Evolutionary conservation across 2,888 invertebrate genomes (phyloP), one percentile per base, ranked within the genome.

Genomic region (Epicampocera succincta): DNA sequence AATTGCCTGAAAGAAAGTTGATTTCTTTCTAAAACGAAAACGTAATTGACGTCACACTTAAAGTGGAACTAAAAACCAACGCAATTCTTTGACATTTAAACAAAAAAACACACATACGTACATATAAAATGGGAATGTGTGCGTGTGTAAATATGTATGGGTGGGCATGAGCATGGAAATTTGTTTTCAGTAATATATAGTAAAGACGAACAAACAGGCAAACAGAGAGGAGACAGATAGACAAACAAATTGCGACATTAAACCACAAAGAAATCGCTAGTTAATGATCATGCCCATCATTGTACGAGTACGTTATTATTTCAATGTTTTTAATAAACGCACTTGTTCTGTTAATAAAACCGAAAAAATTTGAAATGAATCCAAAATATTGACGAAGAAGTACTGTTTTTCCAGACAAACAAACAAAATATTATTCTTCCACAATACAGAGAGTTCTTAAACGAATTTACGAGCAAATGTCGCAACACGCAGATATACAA

Each of bases 11-110:
- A 68, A 17, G 19, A 21, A 60, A 69, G 8, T 42, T 5, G 42
- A 50, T 52, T 56, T 21, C 40, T 60, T 40, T 15, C 52, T 74
- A 29, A 76, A 69, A 46, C 54, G 69, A 61, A 61, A 61, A 61
- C 54, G 21, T 38, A 46, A 69, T 61, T 76, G 76, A 69, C 76
- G 46, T 69, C 68, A 68, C 52, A 61, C 17, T 11, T 33, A 17
- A 60, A 15, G 29, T 56, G 46, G 46, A 68, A 60, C 68, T 44
- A 44, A 17, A 52, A 52, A 17, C 75, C 40, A 68, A 76, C 52
- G 50, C 68, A 68, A 42, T 52, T 68, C 11, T 44, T 68, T 60
- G 29, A 60, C 75, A 50, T 61, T 60, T 75, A 25, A 40, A 40
- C 38, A 54, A 33, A 19, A 19, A 58, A 33, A 33, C 8, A 21